These are phyloP conservation scores for Hafferia zeledoni DNA, from an alignment of 2,797 vertebrate genomes.

Conservation along the genomic window DNA sequence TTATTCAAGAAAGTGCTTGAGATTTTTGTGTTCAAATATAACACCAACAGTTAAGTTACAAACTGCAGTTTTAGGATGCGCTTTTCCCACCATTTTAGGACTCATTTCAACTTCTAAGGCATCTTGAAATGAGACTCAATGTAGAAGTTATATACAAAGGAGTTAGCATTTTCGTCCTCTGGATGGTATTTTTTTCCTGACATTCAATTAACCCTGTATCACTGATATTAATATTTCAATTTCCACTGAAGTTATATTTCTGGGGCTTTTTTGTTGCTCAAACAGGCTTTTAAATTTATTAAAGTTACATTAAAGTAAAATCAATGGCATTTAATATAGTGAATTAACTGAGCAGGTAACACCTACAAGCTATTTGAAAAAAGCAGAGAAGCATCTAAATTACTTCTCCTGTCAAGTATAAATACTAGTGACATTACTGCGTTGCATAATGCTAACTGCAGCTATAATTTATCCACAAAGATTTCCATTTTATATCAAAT, in stretches of 20 bases:
- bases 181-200: constrained; percentile 39
- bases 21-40: constrained; percentile 3
- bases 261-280: not conserved
- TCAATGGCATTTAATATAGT: not conserved
- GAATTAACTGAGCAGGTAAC: constrained; percentile 58
- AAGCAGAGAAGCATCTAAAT: constrained; percentile 44
- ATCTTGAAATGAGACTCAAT: constrained; percentile 25
- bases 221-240: constrained; percentile 53
- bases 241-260: constrained; percentile 34
- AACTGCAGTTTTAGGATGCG: not conserved
- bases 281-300: constrained; percentile 30
- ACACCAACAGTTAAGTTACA: not conserved
- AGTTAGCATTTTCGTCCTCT: constrained; percentile 19
- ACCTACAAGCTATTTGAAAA: constrained; percentile 23
- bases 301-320: constrained; percentile 10
- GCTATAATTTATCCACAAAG: constrained; percentile 27
- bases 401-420: constrained; percentile 52
- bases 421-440: constrained; percentile 30
- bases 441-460: constrained; percentile 50
- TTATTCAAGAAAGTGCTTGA: not conserved
- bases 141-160: not conserved
- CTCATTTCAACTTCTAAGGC: constrained; percentile 26
- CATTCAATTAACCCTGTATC: constrained; percentile 67
- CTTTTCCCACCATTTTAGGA: not conserved
- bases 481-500: not conserved